Conservation (phyloP, 2,888 invertebrate genomes). For the Hyposoter didymator region DNA sequence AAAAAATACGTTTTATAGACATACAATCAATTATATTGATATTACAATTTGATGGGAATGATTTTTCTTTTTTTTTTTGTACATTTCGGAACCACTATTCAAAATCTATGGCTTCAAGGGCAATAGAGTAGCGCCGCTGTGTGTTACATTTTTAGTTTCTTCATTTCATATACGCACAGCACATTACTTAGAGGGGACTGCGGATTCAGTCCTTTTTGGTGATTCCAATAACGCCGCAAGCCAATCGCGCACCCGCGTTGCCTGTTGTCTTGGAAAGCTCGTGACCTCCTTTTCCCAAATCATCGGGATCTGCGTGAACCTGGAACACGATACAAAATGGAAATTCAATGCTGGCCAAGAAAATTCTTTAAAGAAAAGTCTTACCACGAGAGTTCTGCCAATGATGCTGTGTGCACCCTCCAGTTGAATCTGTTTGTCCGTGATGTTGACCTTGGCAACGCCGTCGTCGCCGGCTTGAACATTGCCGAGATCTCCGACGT, state of each 20-base stretch:
- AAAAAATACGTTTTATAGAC: slow-evolving; percentile 40
- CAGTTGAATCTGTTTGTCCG: slow-evolving; percentile 88
- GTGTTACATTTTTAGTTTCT: slow-evolving; percentile 41
- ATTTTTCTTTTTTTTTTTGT: slow-evolving; percentile 61
- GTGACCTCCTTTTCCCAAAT: slow-evolving; percentile 96
- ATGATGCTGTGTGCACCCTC: slow-evolving; percentile 91
- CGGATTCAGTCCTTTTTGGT: slow-evolving; percentile 83
- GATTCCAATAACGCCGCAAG: slow-evolving; percentile 95
- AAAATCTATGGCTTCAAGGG: slow-evolving; percentile 54
- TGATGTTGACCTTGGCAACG: slow-evolving; percentile 88
- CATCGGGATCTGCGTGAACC: slow-evolving; percentile 96
- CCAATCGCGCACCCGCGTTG: slow-evolving; percentile 96
- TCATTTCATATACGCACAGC: slow-evolving; percentile 46
- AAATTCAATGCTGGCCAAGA: neutral
- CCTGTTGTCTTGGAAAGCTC: slow-evolving; percentile 97
- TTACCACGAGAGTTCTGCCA: slow-evolving; percentile 92
- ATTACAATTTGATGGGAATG: slow-evolving; percentile 71
- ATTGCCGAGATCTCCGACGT: slow-evolving; percentile 97
- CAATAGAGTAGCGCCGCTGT: slow-evolving; percentile 57
- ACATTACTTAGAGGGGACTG: slow-evolving; percentile 66
- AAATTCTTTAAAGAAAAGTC: slow-evolving; percentile 11
- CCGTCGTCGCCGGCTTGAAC: slow-evolving; percentile 88
- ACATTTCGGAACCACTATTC: slow-evolving; percentile 61
- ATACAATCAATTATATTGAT: slow-evolving; percentile 68
- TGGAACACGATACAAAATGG: slow-evolving; percentile 60